phyloP scores from a whole-genome alignment of 1,140 invertebrate species.

The Leptopilina boulardi region DNA sequence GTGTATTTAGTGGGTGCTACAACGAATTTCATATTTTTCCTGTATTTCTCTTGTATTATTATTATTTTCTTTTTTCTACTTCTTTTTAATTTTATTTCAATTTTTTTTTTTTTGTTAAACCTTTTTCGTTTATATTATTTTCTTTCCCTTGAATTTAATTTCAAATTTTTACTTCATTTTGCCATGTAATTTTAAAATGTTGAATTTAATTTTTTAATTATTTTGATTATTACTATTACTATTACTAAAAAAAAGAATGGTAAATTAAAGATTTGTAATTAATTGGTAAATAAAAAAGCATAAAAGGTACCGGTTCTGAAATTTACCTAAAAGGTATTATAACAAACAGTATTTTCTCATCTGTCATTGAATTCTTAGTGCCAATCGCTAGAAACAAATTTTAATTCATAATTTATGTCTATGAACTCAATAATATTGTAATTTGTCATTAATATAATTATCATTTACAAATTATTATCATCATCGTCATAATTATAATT shows the following conservation, averaged over 20 bases:
- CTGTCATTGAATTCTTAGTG: slow-evolving; percentile 64
- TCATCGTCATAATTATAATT: not conserved
- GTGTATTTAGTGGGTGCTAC: slow-evolving; percentile 12
- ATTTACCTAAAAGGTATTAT: slow-evolving; percentile 46
- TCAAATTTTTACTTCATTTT: too few species aligned
- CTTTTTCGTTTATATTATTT: too few species aligned
- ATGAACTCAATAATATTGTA: not conserved
- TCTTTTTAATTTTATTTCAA: not conserved
- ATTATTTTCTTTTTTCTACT: not conserved
- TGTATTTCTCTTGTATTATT: not conserved
- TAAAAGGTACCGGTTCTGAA: too few species aligned
- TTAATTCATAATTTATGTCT: slow-evolving; percentile 7
- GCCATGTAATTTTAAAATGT: too few species aligned
- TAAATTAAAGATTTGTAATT: too few species aligned
- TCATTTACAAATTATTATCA: not conserved
- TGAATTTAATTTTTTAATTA: too few species aligned
- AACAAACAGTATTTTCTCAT: slow-evolving; percentile 66
- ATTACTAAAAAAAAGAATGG: too few species aligned
- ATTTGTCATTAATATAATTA: slow-evolving; percentile 1
- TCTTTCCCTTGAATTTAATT: too few species aligned
- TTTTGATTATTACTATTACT: too few species aligned
- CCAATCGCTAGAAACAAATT: slow-evolving; percentile 56
- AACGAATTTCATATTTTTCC: not conserved
- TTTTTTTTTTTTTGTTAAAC: not conserved
- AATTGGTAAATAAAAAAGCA: too few species aligned